These are phyloP conservation scores for Pollenia angustigena DNA, from an alignment of 2,888 invertebrate species.

Conservation along the genomic window DNA sequence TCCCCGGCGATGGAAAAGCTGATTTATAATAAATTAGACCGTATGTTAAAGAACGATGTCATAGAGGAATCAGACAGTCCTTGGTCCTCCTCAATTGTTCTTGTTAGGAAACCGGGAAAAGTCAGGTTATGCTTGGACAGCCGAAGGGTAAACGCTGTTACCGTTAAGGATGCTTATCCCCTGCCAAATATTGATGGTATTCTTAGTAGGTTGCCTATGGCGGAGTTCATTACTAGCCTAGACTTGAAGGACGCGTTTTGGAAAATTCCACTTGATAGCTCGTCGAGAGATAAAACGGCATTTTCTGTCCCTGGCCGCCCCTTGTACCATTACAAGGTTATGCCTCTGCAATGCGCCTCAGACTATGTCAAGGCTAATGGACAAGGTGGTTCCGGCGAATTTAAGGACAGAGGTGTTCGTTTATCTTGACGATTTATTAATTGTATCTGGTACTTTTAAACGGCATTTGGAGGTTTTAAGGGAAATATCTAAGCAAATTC, in stretches of 20 bases:
- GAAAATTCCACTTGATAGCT: constrained; percentile 44
- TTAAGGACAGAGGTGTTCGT: too few species aligned
- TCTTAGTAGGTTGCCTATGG: constrained; percentile 50
- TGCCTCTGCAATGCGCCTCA: too few species aligned
- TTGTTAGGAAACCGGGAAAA: constrained; percentile 75
- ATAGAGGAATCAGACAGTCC: constrained; percentile 77
- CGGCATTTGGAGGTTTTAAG: constrained; percentile 20
- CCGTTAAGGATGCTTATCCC: constrained; percentile 68
- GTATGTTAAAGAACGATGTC: constrained; percentile 77
- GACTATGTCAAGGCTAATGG: too few species aligned
- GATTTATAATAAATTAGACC: constrained; percentile 76
- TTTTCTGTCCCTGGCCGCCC: constrained; percentile 38
- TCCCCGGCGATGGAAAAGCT: constrained; percentile 52
- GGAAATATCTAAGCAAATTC: constrained; percentile 32
- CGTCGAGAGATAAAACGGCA: constrained; percentile 47
- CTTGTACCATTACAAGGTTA: too few species aligned
- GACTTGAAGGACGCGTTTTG: background rate
- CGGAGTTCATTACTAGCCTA: constrained; percentile 46
- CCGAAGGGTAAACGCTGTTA: constrained; percentile 76
- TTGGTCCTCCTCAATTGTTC: constrained; percentile 77
- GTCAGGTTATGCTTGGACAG: background rate
- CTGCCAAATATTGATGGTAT: constrained; percentile 70
- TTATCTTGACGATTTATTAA: too few species aligned
- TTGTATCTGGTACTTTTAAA: background rate
- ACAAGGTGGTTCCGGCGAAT: too few species aligned